Base-by-base conservation (phyloP, 1,140 invertebrate genomes). In the Steinernema khuongi region DNA sequence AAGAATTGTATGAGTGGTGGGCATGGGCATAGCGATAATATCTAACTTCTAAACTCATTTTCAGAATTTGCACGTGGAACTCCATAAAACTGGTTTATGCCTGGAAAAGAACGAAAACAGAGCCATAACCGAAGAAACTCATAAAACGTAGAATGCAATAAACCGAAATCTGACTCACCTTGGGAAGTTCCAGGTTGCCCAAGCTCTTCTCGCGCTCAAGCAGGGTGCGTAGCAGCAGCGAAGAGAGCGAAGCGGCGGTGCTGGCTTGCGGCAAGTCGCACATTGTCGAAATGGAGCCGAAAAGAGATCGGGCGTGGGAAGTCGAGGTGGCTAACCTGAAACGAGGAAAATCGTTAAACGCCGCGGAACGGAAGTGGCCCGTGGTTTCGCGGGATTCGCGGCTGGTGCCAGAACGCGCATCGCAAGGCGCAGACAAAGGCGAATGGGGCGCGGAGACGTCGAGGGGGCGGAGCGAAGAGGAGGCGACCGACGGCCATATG, bases 181-280 rank as follows among this genome's bases (percentile, higher is more conserved):
- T 60, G 50, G 50, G 19, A 22, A 60, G 22, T 22, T 60, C 50
- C 14, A 60, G 50, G 4, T 60, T 60, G 14, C 26, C 50, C 7
- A 60, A 22, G 26, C 26, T 60, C 50, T 60, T 60, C 50, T 60
- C 50, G 50, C 50, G 50, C 19, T 60, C 50, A 4, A 60, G 50
- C 11, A 60, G 50, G 14, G 50, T 60, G 4, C 50, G 50, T 4
- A 60, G 50, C 22, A 60, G 50, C 50, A 60, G 19, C 50, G 50
- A 22, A 26, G 50, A 60, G 7, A 60, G 50, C 50, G 50, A 41
- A n/a, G n/a, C 50, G 19, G 14, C 19, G 50, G 4, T 4, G 50
- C 4, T 22, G 4, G 50, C 14, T 26, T 60, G 50, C 4, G 50
- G 50, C 14, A 60, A 14, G 50, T 60, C 50, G 50, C 50, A 60